Conservation (phyloP, 2,797 vertebrate genomes). For the Choloepus didactylus region DNA sequence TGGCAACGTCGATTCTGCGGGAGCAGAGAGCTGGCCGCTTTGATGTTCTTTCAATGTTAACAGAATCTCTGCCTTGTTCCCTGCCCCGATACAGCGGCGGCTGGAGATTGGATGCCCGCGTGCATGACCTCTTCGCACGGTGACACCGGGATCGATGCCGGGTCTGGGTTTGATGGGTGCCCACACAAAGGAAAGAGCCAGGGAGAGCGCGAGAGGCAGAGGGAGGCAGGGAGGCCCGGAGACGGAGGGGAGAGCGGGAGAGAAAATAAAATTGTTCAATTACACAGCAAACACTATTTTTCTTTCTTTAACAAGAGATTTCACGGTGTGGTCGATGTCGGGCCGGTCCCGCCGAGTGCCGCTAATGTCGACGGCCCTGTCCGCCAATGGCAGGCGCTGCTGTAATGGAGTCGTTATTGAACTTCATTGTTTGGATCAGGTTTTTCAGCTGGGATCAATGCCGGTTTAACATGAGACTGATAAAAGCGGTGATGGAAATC, state of each 20-base stretch:
- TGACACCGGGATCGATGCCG: slow-evolving; percentile 97
- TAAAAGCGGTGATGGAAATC: slow-evolving; percentile 94
- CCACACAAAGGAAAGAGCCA: slow-evolving; percentile 93
- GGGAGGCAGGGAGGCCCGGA: slow-evolving; percentile 84
- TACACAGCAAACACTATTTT: slow-evolving; percentile 99
- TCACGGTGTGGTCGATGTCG: slow-evolving; percentile 97
- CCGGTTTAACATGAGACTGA: slow-evolving; percentile 95
- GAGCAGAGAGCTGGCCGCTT: slow-evolving; percentile 94
- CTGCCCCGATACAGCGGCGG: slow-evolving; percentile 98
- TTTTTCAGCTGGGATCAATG: slow-evolving; percentile 99
- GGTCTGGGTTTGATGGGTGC: slow-evolving; percentile 97
- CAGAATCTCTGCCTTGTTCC: slow-evolving; percentile 99
- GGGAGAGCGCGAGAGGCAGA: slow-evolving; percentile 83
- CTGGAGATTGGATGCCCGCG: slow-evolving; percentile 99
- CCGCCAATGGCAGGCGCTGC: slow-evolving; percentile 93
- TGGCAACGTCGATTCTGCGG: slow-evolving; percentile 92
- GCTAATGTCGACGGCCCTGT: slow-evolving; percentile 96
- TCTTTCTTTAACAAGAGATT: slow-evolving; percentile 99
- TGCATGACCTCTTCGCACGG: slow-evolving; percentile 99
- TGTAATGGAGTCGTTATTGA: slow-evolving; percentile 99
- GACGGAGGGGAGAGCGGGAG: slow-evolving; percentile 84
- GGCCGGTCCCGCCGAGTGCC: slow-evolving; percentile 98
- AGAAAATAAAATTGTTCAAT: slow-evolving; percentile 99
- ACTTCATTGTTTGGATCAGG: slow-evolving; percentile 97
- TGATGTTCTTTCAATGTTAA: slow-evolving; percentile 99